phyloP scores from a whole-genome alignment of 2,113 vertebrate genomes.

The Silurus asotus region DNA sequence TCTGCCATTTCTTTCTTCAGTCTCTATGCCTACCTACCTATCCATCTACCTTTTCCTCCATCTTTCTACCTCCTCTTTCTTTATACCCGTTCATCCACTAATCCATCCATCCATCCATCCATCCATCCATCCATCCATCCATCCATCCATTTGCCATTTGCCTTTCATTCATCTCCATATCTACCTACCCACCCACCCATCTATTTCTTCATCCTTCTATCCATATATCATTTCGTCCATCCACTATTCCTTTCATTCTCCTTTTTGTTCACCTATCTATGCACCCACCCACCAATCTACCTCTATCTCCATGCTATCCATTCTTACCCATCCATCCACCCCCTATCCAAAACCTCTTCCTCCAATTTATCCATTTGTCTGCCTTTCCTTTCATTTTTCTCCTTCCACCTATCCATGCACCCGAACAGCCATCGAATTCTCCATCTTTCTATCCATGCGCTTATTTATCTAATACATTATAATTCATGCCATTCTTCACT shows the following conservation, averaged over 20 bases:
- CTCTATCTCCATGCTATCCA: neutral
- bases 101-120: too few species aligned
- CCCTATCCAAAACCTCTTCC: neutral
- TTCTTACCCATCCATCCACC: neutral
- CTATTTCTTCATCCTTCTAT: neutral
- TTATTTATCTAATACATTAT: too few species aligned
- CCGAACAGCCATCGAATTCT: neutral
- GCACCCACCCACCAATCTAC: neutral
- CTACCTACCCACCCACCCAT: neutral
- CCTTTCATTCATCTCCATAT: neutral
- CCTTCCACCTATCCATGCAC: neutral
- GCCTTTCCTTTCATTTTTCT: neutral
- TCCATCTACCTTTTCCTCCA: too few species aligned
- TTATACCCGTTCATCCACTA: too few species aligned
- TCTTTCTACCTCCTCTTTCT: too few species aligned
- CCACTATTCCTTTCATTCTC: neutral
- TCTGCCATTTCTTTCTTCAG: too few species aligned
- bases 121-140: too few species aligned
- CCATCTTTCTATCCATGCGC: neutral
- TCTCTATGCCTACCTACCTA: too few species aligned
- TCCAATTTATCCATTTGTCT: neutral
- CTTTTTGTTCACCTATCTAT: too few species aligned
- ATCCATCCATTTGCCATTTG: neutral
- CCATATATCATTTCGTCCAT: neutral
- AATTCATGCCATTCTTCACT: too few species aligned